Evolutionary conservation across 2,113 vertebrate genomes (phyloP).

Genomic region (Holacanthus passer): DNA sequence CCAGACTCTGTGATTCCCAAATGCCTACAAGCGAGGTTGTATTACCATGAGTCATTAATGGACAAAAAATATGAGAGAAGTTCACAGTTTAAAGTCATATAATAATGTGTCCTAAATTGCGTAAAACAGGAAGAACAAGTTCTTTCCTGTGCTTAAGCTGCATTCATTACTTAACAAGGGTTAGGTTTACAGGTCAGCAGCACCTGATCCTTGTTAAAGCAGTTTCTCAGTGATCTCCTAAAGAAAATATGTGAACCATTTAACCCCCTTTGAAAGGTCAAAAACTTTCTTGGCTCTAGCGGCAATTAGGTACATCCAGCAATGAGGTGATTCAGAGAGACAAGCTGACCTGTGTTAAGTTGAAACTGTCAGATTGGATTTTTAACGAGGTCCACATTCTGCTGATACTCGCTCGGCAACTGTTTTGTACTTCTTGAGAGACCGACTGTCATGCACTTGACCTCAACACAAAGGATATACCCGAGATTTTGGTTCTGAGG

Average conservation of each 20-base stretch:
- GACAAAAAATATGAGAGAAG: background rate
- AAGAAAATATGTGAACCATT: constrained; percentile 70
- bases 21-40: background rate
- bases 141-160: constrained; percentile 45
- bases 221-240: constrained; percentile 42
- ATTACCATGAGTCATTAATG: background rate
- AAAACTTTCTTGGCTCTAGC: constrained; percentile 40
- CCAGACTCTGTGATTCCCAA: background rate
- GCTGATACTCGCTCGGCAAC: constrained; percentile 6
- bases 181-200: constrained; percentile 63
- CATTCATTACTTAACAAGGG: constrained; percentile 35
- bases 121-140: constrained; percentile 10
- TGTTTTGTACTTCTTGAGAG: constrained; percentile 38
- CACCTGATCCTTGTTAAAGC: constrained; percentile 52
- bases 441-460: constrained; percentile 12
- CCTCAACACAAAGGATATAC: constrained; percentile 22
- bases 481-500: background rate
- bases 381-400: constrained; percentile 24
- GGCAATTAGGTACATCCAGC: constrained; percentile 64
- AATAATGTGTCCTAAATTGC: background rate
- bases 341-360: constrained; percentile 58
- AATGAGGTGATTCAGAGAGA: constrained; percentile 59
- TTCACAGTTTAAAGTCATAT: background rate
- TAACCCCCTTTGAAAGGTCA: constrained; percentile 66
- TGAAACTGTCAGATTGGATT: constrained; percentile 64